Conservation (phyloP, 2,888 invertebrate genomes). For the Caradrina clavipalpis region DNA sequence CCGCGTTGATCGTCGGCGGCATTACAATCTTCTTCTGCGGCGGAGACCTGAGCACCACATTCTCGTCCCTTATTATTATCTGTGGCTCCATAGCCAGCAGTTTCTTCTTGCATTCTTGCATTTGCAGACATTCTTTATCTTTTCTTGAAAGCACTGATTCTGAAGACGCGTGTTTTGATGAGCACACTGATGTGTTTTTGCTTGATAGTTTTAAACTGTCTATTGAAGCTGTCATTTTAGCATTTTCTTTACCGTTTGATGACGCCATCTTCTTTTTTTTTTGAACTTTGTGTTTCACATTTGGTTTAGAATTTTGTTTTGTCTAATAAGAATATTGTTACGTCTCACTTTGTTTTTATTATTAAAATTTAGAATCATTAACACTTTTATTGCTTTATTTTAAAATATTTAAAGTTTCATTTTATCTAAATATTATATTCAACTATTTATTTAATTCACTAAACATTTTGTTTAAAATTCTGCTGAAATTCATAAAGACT, state of each 20-base stretch:
- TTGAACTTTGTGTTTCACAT: not conserved
- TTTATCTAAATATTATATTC: not conserved
- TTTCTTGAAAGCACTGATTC: conserved; percentile 87
- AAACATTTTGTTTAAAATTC: not conserved
- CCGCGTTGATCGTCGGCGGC: conserved; percentile 86
- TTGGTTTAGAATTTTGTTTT: no score
- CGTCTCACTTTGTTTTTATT: not conserved
- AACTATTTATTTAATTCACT: not conserved
- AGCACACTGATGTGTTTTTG: conserved; percentile 83
- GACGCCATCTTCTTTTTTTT: conserved; percentile 88
- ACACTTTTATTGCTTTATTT: not conserved
- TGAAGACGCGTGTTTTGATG: conserved; percentile 87
- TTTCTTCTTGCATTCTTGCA: conserved; percentile 89
- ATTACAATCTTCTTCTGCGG: conserved; percentile 89
- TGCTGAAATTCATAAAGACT: not conserved
- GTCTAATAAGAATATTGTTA: not conserved
- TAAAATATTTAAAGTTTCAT: not conserved
- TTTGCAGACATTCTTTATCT: conserved; percentile 86
- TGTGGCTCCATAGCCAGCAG: conserved; percentile 87
- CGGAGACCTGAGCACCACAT: conserved; percentile 85
- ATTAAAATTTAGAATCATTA: not conserved
- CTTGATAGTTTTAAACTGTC: conserved; percentile 88
- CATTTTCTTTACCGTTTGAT: conserved; percentile 84
- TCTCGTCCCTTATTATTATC: conserved; percentile 88
- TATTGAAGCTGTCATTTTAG: conserved; percentile 85